Conservation (phyloP, 92 coral and sea anemone species). For the Epizoanthus illoricatus region DNA sequence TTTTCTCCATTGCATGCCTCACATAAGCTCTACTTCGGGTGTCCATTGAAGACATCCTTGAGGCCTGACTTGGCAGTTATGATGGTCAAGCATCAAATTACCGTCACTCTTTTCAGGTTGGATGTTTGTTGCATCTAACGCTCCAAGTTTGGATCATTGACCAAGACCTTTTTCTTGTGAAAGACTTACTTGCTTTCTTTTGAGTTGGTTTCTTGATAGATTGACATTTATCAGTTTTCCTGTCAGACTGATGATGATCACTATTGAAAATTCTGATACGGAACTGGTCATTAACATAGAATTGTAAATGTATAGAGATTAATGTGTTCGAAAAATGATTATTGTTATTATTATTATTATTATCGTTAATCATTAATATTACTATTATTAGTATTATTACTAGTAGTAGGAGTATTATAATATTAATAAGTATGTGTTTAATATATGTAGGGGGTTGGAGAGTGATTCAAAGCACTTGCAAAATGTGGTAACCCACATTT, state of each 20-base stretch:
- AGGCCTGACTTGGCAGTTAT: slow-evolving; percentile 52
- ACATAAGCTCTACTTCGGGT: slow-evolving; percentile 44
- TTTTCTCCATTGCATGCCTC: slow-evolving; percentile 47
- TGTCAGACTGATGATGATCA: slow-evolving; percentile 13
- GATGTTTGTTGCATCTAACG: slow-evolving; percentile 46
- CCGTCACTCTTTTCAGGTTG: slow-evolving; percentile 16
- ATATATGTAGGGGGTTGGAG: too few relatives aligned
- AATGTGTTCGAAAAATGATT: too few relatives aligned
- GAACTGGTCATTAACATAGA: too few relatives aligned
- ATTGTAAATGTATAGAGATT: too few relatives aligned
- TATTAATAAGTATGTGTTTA: too few relatives aligned
- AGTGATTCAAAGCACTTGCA: too few relatives aligned
- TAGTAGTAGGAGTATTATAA: too few relatives aligned
- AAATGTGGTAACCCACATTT: too few relatives aligned
- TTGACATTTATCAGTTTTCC: too few relatives aligned
- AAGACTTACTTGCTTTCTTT: slow-evolving; percentile 37
- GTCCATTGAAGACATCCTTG: slow-evolving; percentile 41
- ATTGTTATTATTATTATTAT: too few relatives aligned
- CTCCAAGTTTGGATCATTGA: slow-evolving; percentile 49
- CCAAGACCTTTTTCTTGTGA: slow-evolving; percentile 44
- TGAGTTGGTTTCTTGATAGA: slow-evolving; percentile 38
- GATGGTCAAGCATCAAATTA: slow-evolving; percentile 13
- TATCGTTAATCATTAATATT: too few relatives aligned
- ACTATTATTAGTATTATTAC: too few relatives aligned
- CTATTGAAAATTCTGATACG: not conserved